Percentiles rank a stretch among this genome's conserved stretches.
Evolutionary conservation across 92 coral and sea anemone genomes (phyloP).

Genomic region (Zoanthus sociatus): DNA sequence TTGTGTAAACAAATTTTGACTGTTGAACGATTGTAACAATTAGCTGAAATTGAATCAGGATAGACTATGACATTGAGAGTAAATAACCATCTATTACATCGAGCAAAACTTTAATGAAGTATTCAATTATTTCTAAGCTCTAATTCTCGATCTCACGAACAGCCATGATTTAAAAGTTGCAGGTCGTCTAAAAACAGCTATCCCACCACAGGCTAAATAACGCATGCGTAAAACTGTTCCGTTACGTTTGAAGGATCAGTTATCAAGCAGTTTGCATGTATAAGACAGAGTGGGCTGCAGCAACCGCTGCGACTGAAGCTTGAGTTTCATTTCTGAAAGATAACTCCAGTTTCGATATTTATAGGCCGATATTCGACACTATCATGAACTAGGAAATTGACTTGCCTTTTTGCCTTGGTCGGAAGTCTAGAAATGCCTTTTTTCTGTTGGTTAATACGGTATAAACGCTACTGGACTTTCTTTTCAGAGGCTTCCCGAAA

Average conservation of each 20-base stretch:
- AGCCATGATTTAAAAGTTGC: not conserved
- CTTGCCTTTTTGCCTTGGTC: not conserved
- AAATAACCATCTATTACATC: slow-evolving; percentile 15
- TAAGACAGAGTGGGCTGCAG: not conserved
- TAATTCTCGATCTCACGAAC: not conserved
- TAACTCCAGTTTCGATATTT: not conserved
- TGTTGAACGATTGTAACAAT: slow-evolving; percentile 18
- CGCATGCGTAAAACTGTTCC: slow-evolving; percentile 31
- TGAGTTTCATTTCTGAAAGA: not conserved
- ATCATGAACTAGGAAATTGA: not conserved
- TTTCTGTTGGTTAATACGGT: not conserved
- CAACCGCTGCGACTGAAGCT: not conserved
- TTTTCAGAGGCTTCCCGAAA: slow-evolving; percentile 10
- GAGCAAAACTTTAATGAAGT: slow-evolving; percentile 13
- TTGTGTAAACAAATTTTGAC: slow-evolving; percentile 33
- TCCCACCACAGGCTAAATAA: not conserved
- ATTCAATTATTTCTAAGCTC: slow-evolving; percentile 31
- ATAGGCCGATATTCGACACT: not conserved
- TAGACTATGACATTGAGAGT: not conserved
- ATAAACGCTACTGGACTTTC: not conserved
- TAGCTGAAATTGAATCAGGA: slow-evolving; percentile 16
- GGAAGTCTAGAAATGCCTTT: not conserved
- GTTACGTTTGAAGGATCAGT: not conserved
- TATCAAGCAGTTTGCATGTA: not conserved
- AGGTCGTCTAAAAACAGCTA: slow-evolving; percentile 28